phyloP scores from a whole-genome alignment of 1,140 invertebrate genomes.

The Drosophila melanogaster region Release_6_plus_ISO1_MT NT_033777.3:21807001-21807500 shows the following conservation, averaged over 20 bases:
- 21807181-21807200: too few species aligned
- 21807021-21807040: too few species aligned
- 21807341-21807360: conserved; percentile 17
- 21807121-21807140: too few species aligned
- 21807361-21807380: conserved; percentile 4
- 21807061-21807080: too few species aligned
- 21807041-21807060: too few species aligned
- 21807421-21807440: conserved; percentile 80
- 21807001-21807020: not conserved
- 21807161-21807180: too few species aligned
- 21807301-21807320: conserved; percentile 13
- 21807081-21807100: too few species aligned
- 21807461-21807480: conserved; percentile 34
- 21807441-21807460: conserved; percentile 6
- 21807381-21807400: conserved; percentile 40
- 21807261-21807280: not conserved
- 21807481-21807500: conserved; percentile 72
- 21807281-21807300: not conserved
- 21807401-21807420: conserved; percentile 76
- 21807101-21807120: too few species aligned
- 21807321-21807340: conserved; percentile 31
- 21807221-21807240: too few species aligned
- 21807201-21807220: too few species aligned
- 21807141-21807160: too few species aligned
- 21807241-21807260: too few species aligned